A percentile compares a stretch with the other conserved stretches of the same genome.
phyloP scores from a whole-genome alignment of 1,140 invertebrate genomes.

The Brachionus paranguensis region DNA sequence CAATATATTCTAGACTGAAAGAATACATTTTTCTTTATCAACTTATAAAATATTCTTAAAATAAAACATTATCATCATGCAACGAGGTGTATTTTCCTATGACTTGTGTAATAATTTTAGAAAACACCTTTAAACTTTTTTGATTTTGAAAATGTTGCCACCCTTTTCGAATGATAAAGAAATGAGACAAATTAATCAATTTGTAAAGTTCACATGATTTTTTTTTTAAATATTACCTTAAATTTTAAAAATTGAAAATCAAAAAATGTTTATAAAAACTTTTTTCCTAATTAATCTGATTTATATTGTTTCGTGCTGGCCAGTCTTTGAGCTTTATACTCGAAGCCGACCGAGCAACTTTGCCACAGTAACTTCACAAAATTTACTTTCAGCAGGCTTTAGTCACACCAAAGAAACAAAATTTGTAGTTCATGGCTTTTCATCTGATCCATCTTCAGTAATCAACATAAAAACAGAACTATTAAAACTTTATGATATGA shows the following conservation, averaged over 20 bases:
- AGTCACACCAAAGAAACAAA: conserved; percentile 21
- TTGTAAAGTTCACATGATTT: not conserved
- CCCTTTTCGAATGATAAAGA: not conserved
- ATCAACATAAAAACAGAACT: conserved; percentile 46
- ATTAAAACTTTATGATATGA: conserved; percentile 35
- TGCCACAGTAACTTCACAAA: not conserved
- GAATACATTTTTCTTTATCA: no score
- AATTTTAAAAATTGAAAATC: not conserved
- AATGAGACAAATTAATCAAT: not conserved
- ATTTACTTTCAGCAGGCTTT: conserved; percentile 5
- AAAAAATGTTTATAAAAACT: not conserved
- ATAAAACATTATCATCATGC: not conserved
- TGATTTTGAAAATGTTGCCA: not conserved
- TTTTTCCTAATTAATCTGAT: not conserved
- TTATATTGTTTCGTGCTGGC: not conserved
- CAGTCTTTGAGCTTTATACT: conserved; percentile 14
- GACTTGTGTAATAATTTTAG: not conserved
- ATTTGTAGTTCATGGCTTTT: conserved; percentile 32
- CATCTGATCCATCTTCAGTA: conserved; percentile 38
- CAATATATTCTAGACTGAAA: no score
- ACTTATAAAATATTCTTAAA: no score
- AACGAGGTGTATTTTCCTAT: not conserved
- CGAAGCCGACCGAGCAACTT: not conserved
- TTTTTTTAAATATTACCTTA: not conserved
- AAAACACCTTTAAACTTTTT: not conserved